A percentile compares a stretch with the other conserved stretches of the same genome.
phyloP scores from a whole-genome alignment of 92 coral and sea anemone species.

The Zoanthus gigantus region DNA sequence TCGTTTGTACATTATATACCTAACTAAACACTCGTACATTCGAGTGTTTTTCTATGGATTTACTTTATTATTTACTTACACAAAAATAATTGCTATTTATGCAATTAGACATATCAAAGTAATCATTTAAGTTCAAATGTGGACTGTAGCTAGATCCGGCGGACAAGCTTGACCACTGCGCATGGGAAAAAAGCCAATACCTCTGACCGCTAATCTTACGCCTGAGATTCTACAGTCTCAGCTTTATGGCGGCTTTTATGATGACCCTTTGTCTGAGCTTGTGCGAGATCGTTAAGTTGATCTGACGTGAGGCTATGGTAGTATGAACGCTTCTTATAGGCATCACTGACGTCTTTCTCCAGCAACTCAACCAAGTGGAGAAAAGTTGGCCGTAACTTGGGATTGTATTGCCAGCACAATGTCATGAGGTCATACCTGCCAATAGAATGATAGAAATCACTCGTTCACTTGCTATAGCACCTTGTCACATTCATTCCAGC shows the following conservation, averaged over 20 bases:
- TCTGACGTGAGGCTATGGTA: constrained; percentile 84
- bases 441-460: background rate
- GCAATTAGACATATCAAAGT: no score
- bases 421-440: constrained; percentile 84
- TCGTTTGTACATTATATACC: no score
- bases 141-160: background rate
- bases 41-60: no score
- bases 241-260: constrained; percentile 65
- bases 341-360: constrained; percentile 70
- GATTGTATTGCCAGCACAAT: constrained; percentile 86
- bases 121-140: background rate
- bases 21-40: no score
- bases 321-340: constrained; percentile 78
- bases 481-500: no score
- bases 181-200: constrained; percentile 23
- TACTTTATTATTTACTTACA: no score
- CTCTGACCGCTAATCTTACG: constrained; percentile 30
- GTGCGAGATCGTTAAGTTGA: constrained; percentile 66
- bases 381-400: constrained; percentile 91
- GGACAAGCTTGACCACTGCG: background rate
- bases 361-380: constrained; percentile 76
- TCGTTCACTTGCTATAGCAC: background rate
- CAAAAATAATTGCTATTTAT: no score
- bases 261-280: constrained; percentile 56
- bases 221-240: constrained; percentile 60